Evolutionary conservation across 2,888 invertebrate species (phyloP).

Genomic region (Erebia ligea): DNA sequence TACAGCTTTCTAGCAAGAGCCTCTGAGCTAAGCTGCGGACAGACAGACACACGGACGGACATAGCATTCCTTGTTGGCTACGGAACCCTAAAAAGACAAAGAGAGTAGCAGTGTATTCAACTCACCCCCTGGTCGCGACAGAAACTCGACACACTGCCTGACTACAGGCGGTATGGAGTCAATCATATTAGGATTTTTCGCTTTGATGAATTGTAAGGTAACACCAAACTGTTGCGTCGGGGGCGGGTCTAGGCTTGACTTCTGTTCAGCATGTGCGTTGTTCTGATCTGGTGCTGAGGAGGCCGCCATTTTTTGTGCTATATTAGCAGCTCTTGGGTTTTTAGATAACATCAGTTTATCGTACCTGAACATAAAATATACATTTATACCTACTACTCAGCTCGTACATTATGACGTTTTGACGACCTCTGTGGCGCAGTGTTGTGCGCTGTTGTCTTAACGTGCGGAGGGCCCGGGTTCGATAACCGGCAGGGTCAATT

Average conservation of each 20-base stretch:
- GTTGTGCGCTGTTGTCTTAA: too few relatives aligned
- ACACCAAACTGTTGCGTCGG: slow-evolving; percentile 98
- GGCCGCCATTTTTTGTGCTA: slow-evolving; percentile 48
- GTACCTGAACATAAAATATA: slow-evolving; percentile 79
- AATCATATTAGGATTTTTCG: slow-evolving; percentile 89
- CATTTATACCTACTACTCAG: neutral
- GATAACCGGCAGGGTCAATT: too few relatives aligned
- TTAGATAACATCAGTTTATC: slow-evolving; percentile 88
- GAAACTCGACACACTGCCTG: slow-evolving; percentile 93
- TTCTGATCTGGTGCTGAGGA: slow-evolving; percentile 37
- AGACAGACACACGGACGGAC: too few relatives aligned
- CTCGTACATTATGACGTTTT: neutral
- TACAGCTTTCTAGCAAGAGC: too few relatives aligned
- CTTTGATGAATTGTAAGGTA: slow-evolving; percentile 94
- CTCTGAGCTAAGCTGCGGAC: too few relatives aligned
- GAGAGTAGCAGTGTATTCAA: neutral
- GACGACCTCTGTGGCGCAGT: too few relatives aligned
- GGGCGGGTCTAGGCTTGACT: slow-evolving; percentile 57
- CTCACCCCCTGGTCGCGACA: slow-evolving; percentile 94
- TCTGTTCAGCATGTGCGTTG: slow-evolving; percentile 17
- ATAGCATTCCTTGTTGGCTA: too few relatives aligned
- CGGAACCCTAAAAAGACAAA: neutral
- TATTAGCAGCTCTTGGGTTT: slow-evolving; percentile 71
- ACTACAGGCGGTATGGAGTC: slow-evolving; percentile 96
- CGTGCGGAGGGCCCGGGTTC: too few relatives aligned